Evolutionary conservation across 2,113 vertebrate species (phyloP), one percentile per base, ranked within the genome.

Genomic region (Hippocampus mohnikei): DNA sequence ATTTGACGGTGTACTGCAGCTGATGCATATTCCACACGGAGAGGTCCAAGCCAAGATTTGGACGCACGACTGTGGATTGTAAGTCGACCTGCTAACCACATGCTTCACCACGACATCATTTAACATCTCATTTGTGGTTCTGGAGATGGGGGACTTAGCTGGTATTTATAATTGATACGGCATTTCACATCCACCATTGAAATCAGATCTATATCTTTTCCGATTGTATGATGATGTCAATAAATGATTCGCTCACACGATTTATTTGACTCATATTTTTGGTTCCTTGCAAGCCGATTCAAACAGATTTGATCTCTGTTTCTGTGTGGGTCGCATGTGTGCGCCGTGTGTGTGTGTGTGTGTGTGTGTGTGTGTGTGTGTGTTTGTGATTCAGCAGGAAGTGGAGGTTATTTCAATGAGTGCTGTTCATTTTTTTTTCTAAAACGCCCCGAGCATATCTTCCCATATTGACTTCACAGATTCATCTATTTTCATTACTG

Each of bases 401-500:
- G 72, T 76, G 67, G 78, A 81, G 81, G 74, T 80, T 85, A 85
- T 90, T 88, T 84, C 67, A 46, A 81, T 74, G 66, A 76, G 76
- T 70, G 3, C 29, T 67, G 70, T 79, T 88, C 74, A 68, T 83
- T 85, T 74, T 72, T 44, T 65, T 80, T 74, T 70, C 77, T 70
- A 81, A 74, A 87, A 85, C 84, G 85, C 83, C 85, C 77, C 76
- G 88, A 78, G 83, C 85, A 81, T 76, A 78, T 74, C 71, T 78
- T 79, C 70, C 82, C 82, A 82, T 86, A 85, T 87, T 86, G 83
- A 91, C 86, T 87, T 87, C 85, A 80, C 76, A 84, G 80, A 88
- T 81, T 89, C 86, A 88, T 91, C 89, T 88, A 89, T 91, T 90
- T 78, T 88, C 80, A 85, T 90, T 84, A 83, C 82, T 81, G 77